These are phyloP conservation scores for Aphis gossypii DNA, from an alignment of 1,140 invertebrate species.

Conservation along the genomic window DNA sequence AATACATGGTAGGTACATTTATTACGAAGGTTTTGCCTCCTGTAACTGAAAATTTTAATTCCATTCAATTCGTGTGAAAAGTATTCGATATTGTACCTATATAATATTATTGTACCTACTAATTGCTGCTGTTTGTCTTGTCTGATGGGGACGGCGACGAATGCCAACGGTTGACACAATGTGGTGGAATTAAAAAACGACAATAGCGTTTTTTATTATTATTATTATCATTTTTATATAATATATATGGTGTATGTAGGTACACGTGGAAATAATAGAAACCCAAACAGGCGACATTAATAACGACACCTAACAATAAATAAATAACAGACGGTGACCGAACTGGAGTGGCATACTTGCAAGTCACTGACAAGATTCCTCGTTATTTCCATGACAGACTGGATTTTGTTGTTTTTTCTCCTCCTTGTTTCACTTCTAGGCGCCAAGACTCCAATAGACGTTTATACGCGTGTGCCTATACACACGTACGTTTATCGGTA, in stretches of 20 bases:
- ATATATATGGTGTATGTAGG: not conserved
- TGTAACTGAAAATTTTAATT: slow-evolving; percentile 34
- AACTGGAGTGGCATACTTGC: slow-evolving; percentile 45
- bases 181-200: slow-evolving; percentile 56
- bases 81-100: slow-evolving; percentile 27
- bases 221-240: slow-evolving; percentile 38
- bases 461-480: not conserved
- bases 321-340: slow-evolving; percentile 58
- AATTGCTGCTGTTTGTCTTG: slow-evolving; percentile 55
- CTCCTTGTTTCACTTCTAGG: slow-evolving; percentile 45
- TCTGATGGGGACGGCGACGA: slow-evolving; percentile 36
- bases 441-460: slow-evolving; percentile 42
- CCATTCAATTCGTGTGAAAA: slow-evolving; percentile 56
- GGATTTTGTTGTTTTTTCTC: slow-evolving; percentile 27
- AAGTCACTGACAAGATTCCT: slow-evolving; percentile 57
- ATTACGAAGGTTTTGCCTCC: slow-evolving; percentile 12
- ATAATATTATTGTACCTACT: slow-evolving; percentile 12
- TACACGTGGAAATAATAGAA: slow-evolving; percentile 54
- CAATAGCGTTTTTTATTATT: slow-evolving; percentile 39
- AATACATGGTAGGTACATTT: not conserved
- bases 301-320: slow-evolving; percentile 58
- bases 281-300: slow-evolving; percentile 57
- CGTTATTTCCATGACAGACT: slow-evolving; percentile 55
- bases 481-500: not conserved
- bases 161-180: slow-evolving; percentile 53